These are phyloP conservation scores for Pachydiplax longipennis DNA, from an alignment of 2,888 invertebrate genomes.

Conservation along the genomic window DNA sequence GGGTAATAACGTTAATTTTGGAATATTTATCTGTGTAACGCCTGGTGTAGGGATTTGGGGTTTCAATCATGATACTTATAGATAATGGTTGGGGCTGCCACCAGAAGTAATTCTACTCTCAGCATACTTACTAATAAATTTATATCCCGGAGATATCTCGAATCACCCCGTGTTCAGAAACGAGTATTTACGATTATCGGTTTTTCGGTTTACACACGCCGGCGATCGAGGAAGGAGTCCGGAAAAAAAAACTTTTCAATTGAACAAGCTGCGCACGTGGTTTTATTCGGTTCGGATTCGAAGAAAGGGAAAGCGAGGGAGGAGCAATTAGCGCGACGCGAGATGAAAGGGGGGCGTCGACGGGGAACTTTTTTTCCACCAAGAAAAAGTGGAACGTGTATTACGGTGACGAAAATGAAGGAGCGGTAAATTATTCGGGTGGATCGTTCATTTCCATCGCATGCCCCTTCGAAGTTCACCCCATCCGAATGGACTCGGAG, in stretches of 20 bases:
- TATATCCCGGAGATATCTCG: too few species aligned
- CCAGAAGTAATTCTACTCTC: too few species aligned
- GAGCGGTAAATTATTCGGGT: neutral
- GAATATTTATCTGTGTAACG: too few species aligned
- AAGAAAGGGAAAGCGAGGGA: neutral
- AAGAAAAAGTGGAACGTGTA: neutral
- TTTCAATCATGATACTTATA: too few species aligned
- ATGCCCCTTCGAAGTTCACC: neutral
- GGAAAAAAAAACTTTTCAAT: neutral
- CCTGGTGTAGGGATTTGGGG: too few species aligned
- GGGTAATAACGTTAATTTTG: too few species aligned
- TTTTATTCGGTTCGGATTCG: neutral
- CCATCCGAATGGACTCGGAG: neutral
- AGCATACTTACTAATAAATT: too few species aligned
- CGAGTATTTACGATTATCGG: too few species aligned
- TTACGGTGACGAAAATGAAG: slow-evolving; percentile 1
- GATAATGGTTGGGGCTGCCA: too few species aligned
- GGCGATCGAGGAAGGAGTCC: neutral
- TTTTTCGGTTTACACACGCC: neutral
- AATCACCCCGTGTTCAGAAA: too few species aligned
- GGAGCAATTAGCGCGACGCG: neutral
- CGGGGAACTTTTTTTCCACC: neutral
- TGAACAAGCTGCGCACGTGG: neutral
- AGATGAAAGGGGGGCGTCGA: neutral
- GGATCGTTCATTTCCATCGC: neutral